Conservation (phyloP, 1,140 invertebrate species). For the Berghia stephanieae region DNA sequence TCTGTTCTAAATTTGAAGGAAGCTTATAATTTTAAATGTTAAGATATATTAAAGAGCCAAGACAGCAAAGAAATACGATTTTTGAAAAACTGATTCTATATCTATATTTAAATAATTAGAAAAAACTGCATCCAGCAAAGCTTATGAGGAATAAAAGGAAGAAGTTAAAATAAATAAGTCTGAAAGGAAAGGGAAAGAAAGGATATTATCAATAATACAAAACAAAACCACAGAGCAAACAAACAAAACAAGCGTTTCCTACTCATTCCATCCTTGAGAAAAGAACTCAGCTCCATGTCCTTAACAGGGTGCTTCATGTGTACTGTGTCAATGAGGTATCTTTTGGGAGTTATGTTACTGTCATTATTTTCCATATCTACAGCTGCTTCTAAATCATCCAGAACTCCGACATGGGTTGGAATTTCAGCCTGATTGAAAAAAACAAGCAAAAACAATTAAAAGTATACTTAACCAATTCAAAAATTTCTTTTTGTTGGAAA, state of each 20-base stretch:
- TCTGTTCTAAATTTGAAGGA: not conserved
- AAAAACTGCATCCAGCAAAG: too few relatives aligned
- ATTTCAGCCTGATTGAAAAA: constrained; percentile 77
- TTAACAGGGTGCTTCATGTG: constrained; percentile 88
- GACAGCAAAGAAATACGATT: too few relatives aligned
- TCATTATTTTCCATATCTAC: constrained; percentile 74
- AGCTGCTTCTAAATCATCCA: constrained; percentile 64
- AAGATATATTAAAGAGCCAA: too few relatives aligned
- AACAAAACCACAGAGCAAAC: too few relatives aligned
- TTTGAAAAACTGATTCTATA: too few relatives aligned
- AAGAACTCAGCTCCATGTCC: constrained; percentile 83
- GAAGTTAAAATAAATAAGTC: too few relatives aligned
- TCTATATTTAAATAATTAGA: too few relatives aligned
- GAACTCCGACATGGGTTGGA: constrained; percentile 79
- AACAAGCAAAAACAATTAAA: not conserved
- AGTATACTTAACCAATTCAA: not conserved
- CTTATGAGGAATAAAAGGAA: too few relatives aligned
- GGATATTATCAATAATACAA: too few relatives aligned
- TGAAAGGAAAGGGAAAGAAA: too few relatives aligned
- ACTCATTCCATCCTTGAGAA: constrained; percentile 92
- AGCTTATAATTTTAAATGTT: not conserved
- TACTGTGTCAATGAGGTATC: constrained; percentile 86
- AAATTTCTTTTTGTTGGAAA: not conserved
- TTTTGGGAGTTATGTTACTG: constrained; percentile 65
- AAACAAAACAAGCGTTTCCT: constrained; percentile 37